A percentile compares a stretch with the other conserved stretches of the same genome.
Evolutionary conservation across 1,140 invertebrate genomes (phyloP).

Genomic region (Anastrepha obliqua): DNA sequence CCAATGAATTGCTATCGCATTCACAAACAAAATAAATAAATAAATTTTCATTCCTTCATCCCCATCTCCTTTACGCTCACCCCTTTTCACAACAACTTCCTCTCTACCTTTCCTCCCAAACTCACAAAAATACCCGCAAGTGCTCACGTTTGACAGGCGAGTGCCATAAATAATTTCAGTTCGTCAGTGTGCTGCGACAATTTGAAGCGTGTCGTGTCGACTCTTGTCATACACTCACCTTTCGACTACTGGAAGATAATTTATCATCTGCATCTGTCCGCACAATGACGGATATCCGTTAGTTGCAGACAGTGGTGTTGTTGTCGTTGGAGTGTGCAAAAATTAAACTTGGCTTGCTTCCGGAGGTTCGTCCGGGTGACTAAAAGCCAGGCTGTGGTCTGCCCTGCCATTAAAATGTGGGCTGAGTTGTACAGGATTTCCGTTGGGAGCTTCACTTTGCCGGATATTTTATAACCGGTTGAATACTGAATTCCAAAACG

Average conservation of each 20-base stretch:
- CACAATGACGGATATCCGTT: slow-evolving; percentile 32
- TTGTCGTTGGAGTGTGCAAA: background rate
- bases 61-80: background rate
- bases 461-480: too few species aligned
- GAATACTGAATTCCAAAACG: too few species aligned
- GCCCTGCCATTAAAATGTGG: background rate
- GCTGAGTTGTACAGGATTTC: background rate
- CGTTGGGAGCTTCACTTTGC: background rate
- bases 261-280: slow-evolving; percentile 5
- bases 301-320: background rate
- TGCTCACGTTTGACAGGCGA: background rate
- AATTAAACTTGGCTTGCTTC: background rate
- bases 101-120: background rate
- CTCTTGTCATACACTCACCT: slow-evolving; percentile 22
- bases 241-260: background rate
- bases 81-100: background rate
- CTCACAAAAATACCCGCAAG: background rate
- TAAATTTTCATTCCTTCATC: background rate
- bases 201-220: slow-evolving; percentile 20
- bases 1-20: background rate
- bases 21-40: background rate
- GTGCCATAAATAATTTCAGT: slow-evolving; percentile 28
- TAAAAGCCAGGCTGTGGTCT: background rate
- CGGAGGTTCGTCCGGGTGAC: background rate
- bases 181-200: slow-evolving; percentile 2